Percentiles rank a stretch among this genome's conserved stretches.
Evolutionary conservation across 2,888 invertebrate species (phyloP).

Genomic region (Diachrysia chrysitis): DNA sequence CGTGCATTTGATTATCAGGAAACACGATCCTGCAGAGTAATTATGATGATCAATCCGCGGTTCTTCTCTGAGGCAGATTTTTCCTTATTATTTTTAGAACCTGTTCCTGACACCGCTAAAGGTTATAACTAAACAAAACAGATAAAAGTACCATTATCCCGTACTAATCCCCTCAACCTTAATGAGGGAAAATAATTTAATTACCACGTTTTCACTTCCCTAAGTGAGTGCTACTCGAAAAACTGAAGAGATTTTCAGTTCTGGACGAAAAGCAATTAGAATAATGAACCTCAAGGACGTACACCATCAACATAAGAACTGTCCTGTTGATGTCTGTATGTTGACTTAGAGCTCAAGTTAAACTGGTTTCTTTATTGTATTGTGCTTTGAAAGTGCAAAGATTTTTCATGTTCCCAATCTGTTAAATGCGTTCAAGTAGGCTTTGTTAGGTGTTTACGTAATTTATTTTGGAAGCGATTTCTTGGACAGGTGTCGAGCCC

Average conservation of each 20-base stretch:
- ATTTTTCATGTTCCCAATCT: slow-evolving; percentile 78
- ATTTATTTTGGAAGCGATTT: slow-evolving; percentile 58
- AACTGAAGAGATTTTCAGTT: slow-evolving; percentile 79
- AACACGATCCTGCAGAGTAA: not conserved
- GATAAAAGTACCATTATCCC: slow-evolving; percentile 71
- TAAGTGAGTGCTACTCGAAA: slow-evolving; percentile 81
- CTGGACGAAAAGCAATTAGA: slow-evolving; percentile 79
- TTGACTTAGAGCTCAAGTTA: slow-evolving; percentile 24
- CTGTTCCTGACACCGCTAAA: slow-evolving; percentile 11
- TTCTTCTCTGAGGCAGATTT: not conserved
- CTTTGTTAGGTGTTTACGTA: slow-evolving; percentile 69
- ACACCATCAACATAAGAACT: slow-evolving; percentile 50
- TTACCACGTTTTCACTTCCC: slow-evolving; percentile 80
- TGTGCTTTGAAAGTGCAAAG: slow-evolving; percentile 67
- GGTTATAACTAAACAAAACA: slow-evolving; percentile 48
- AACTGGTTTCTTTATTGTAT: slow-evolving; percentile 46
- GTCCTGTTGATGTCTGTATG: not conserved
- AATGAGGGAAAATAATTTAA: slow-evolving; percentile 82
- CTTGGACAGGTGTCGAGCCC: slow-evolving; percentile 61
- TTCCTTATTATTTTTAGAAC: not conserved
- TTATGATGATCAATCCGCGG: not conserved
- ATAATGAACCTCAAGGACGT: slow-evolving; percentile 84
- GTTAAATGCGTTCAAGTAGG: slow-evolving; percentile 78
- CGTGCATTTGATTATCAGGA: too few relatives aligned
- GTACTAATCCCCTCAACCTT: slow-evolving; percentile 74